Conservation (phyloP, 1,140 invertebrate species). For the Melipona quadrifasciata region DNA sequence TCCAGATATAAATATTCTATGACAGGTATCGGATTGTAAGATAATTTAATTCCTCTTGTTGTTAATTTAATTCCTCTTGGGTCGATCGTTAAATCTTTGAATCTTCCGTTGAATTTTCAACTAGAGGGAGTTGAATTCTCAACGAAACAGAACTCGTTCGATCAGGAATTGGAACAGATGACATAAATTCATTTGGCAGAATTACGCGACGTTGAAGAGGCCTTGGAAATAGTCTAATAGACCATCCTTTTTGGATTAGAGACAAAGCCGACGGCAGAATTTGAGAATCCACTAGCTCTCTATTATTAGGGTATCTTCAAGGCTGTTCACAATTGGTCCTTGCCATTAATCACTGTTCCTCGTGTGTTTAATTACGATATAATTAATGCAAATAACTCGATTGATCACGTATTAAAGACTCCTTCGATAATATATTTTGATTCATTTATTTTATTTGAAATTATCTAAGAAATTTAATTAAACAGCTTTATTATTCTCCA, state of each 20-base stretch:
- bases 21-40: no score
- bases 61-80: no score
- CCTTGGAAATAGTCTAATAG: slow-evolving; percentile 47
- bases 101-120: neutral
- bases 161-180: slow-evolving; percentile 35
- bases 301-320: slow-evolving; percentile 32
- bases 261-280: slow-evolving; percentile 44
- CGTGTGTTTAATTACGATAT: slow-evolving; percentile 1
- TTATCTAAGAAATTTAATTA: neutral
- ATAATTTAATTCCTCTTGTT: no score
- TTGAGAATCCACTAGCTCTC: slow-evolving; percentile 29
- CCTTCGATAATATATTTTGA: no score
- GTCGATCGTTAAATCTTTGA: neutral
- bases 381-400: neutral
- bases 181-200: slow-evolving; percentile 46
- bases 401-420: neutral
- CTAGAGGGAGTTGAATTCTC: neutral
- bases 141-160: neutral
- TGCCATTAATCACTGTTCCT: slow-evolving; percentile 15
- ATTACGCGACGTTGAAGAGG: slow-evolving; percentile 12
- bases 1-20: no score
- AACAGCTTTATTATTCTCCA: neutral
- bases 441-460: neutral
- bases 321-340: neutral
- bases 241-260: slow-evolving; percentile 49